Evolutionary conservation across 2,797 vertebrate genomes (phyloP).

Genomic region (Paramormyrops hopkinsi): DNA sequence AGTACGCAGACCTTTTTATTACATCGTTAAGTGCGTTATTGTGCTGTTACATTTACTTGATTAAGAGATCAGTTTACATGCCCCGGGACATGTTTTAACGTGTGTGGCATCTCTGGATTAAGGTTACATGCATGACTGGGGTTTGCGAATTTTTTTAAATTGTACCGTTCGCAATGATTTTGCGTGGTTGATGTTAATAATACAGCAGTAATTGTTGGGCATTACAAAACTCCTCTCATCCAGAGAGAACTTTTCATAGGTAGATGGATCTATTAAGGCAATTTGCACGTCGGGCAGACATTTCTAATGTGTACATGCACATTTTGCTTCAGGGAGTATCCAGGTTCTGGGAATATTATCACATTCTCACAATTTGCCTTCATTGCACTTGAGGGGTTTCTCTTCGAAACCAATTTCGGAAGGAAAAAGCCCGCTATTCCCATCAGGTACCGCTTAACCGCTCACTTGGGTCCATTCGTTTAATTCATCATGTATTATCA

Average conservation of each 20-base stretch:
- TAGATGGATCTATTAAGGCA: neutral
- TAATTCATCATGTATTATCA: neutral
- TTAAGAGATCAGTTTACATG: neutral
- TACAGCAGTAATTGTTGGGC: neutral
- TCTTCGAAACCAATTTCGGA: conserved; percentile 82
- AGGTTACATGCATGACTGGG: neutral
- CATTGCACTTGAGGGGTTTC: conserved; percentile 85
- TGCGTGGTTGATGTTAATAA: neutral
- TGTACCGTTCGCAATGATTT: neutral
- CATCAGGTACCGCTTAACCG: conserved; percentile 60
- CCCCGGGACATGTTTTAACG: neutral
- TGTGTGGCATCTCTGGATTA: neutral
- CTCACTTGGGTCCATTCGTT: neutral
- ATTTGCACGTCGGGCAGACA: neutral
- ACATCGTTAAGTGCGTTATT: neutral
- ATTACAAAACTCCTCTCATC: neutral
- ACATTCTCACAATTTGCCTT: conserved; percentile 92
- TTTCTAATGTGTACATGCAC: neutral
- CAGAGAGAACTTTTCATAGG: neutral
- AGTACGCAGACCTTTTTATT: neutral
- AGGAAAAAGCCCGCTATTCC: conserved; percentile 81
- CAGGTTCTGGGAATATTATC: conserved; percentile 94
- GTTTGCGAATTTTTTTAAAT: neutral
- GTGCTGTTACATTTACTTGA: neutral
- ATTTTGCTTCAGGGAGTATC: conserved; percentile 67